Conservation (phyloP, 2,113 vertebrate genomes). For the Oreochromis spilurus region DNA sequence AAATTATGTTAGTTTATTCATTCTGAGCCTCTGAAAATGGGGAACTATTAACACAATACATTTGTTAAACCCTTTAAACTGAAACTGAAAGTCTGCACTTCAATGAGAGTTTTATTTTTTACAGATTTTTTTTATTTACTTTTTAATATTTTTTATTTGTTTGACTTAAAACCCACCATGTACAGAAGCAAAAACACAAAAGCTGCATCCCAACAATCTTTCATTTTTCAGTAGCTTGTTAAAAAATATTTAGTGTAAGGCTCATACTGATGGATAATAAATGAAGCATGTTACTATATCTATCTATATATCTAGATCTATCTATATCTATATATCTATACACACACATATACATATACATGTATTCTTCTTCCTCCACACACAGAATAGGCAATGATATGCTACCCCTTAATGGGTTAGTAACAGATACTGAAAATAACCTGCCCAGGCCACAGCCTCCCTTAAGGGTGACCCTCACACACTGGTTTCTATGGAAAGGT, state of each 20-base stretch:
- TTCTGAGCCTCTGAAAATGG: not conserved
- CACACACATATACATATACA: too few species aligned
- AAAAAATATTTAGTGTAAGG: not conserved
- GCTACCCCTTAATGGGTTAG: conserved; percentile 28
- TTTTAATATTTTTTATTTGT: too few species aligned
- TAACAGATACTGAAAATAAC: conserved; percentile 64
- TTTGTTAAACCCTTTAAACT: not conserved
- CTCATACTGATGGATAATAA: not conserved
- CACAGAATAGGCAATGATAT: conserved; percentile 1
- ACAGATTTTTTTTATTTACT: too few species aligned
- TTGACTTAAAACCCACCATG: too few species aligned
- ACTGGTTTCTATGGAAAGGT: conserved; percentile 46
- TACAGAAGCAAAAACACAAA: too few species aligned
- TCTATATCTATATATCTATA: too few species aligned
- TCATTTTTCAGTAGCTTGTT: not conserved
- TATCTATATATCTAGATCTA: too few species aligned
- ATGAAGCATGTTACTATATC: not conserved
- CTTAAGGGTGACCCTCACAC: conserved; percentile 52
- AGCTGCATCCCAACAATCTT: too few species aligned
- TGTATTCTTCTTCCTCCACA: not conserved
- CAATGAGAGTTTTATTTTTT: not conserved
- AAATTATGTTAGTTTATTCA: not conserved
- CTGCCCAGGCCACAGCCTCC: not conserved
- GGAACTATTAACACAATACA: not conserved
- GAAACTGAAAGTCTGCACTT: not conserved